Conservation (phyloP, 2,113 vertebrate species). For the Datnioides undecimradiatus region DNA sequence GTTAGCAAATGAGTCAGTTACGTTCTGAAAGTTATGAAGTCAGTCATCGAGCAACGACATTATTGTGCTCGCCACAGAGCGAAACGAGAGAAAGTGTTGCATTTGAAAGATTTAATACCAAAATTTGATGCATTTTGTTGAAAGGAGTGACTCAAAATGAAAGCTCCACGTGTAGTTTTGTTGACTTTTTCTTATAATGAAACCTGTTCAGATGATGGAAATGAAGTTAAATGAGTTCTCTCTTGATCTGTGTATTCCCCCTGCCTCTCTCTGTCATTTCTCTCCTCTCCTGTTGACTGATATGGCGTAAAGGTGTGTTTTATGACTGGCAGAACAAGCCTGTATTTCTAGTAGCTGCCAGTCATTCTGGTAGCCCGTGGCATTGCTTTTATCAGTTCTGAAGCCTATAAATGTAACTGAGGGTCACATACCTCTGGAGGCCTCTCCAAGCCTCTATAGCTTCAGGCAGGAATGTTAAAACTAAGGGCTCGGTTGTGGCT, state of each 20-base stretch:
- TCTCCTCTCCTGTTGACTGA: constrained; percentile 16
- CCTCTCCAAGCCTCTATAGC: constrained; percentile 43
- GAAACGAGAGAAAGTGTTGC: background rate
- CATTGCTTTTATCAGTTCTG: constrained; percentile 65
- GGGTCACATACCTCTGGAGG: constrained; percentile 68
- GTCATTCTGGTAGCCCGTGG: constrained; percentile 62
- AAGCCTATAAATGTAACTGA: constrained; percentile 68
- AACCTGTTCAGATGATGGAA: background rate
- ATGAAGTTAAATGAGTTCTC: background rate
- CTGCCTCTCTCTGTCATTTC: background rate
- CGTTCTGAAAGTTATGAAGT: background rate
- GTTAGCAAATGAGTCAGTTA: constrained; percentile 23
- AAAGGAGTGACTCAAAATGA: background rate
- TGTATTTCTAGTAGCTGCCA: constrained; percentile 61
- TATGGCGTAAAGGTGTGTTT: constrained; percentile 21
- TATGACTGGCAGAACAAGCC: constrained; percentile 47
- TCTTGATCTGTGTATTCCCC: background rate
- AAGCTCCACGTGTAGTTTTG: background rate
- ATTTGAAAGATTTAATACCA: background rate
- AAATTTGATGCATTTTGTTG: background rate
- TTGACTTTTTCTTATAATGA: background rate
- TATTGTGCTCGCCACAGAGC: background rate
- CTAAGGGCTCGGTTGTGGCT: constrained; percentile 22
- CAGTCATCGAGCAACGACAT: background rate
- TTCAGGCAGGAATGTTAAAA: constrained; percentile 68